Conservation (phyloP, 2,113 vertebrate species). For the Columba janthina region DNA sequence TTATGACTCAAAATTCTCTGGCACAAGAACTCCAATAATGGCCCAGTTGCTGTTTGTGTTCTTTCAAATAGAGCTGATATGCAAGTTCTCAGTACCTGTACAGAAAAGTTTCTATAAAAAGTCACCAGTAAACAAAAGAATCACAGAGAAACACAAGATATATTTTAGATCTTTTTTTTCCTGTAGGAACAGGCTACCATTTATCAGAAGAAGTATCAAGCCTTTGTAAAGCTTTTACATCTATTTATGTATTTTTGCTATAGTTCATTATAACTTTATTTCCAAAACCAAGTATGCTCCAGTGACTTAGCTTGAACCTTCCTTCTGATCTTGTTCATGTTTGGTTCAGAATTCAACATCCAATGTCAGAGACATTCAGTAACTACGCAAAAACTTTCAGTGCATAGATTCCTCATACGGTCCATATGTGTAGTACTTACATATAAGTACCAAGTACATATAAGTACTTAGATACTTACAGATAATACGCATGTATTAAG, state of each 20-base stretch:
- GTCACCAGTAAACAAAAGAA: not conserved
- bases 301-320: not conserved
- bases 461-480: not conserved
- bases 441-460: not conserved
- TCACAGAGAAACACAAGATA: not conserved
- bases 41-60: not conserved
- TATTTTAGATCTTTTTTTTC: not conserved
- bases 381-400: not conserved
- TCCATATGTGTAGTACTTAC: not conserved
- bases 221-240: not conserved
- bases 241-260: not conserved
- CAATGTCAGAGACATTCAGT: not conserved
- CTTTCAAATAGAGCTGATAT: not conserved
- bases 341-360: not conserved
- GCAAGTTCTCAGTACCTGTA: not conserved
- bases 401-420: not conserved
- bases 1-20: not conserved
- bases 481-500: not conserved
- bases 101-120: not conserved
- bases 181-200: not conserved
- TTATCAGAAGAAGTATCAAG: not conserved
- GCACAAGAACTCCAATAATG: not conserved
- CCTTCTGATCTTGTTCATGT: not conserved
- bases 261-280: not conserved
- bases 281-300: not conserved